phyloP scores from a whole-genome alignment of 2,113 vertebrate species.

The Phoenicopterus ruber region DNA sequence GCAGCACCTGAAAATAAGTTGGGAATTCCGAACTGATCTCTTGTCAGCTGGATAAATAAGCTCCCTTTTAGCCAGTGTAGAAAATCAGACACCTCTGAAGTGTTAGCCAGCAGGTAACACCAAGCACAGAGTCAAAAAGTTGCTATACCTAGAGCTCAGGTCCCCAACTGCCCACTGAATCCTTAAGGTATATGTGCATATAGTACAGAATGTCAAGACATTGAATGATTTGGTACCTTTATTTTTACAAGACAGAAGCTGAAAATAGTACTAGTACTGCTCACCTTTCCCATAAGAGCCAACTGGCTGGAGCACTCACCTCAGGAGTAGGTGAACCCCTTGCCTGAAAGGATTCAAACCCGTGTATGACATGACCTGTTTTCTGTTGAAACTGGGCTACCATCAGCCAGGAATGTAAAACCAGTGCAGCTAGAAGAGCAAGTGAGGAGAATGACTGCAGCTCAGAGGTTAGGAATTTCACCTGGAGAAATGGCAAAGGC shows the following conservation, averaged over 20 bases:
- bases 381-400: background rate
- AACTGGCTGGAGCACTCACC: background rate
- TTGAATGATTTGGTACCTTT: background rate
- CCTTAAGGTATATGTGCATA: rapidly evolving
- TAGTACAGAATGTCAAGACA: background rate
- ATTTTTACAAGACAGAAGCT: background rate
- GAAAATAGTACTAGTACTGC: background rate
- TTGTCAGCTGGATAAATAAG: background rate
- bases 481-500: background rate
- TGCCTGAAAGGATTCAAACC: background rate
- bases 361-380: background rate
- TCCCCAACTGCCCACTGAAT: background rate
- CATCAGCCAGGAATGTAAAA: background rate
- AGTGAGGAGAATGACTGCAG: background rate
- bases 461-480: background rate
- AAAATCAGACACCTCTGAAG: background rate
- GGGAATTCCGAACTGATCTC: background rate
- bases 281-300: background rate
- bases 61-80: background rate
- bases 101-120: background rate
- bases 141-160: background rate
- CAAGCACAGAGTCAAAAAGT: background rate
- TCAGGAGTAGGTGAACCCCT: background rate
- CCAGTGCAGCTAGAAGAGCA: background rate
- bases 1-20: background rate